Evolutionary conservation across 2,113 vertebrate species (phyloP), one percentile per base, ranked within the genome.

Genomic region (Cairina moschata): DNA sequence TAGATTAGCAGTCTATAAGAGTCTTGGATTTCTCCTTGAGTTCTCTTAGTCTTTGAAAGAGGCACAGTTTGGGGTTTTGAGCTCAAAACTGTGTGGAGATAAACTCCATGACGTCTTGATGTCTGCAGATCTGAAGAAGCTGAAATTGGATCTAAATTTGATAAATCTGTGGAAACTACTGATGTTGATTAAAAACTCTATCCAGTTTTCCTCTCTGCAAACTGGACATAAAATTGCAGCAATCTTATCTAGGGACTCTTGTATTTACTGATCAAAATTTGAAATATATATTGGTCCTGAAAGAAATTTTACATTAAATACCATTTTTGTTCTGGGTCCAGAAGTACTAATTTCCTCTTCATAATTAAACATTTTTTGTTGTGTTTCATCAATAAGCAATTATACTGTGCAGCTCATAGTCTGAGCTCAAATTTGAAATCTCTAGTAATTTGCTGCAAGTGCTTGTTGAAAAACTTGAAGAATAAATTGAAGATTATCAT

Each of bases 391-490:
- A 89, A 28, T 76, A 83, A 80, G 77, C 71, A 89, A 77, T 94
- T 92, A 54, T 6, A 79, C 66, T 69, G 18, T n/a, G 13, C 8
- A 31, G 92, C 55, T 89, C 88, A 22, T 48, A 82, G 83, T 91
- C 91, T 93, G 92, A 88, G 91, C 95, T 96, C 86, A 95, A 86
- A 93, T 74, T 31, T 44, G 52, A 81, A 91, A 88, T 90, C 77
- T 88, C 32, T 79, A 78, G 74, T 67, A 89, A 82, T 93, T 85
- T 94, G 58, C 77, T 88, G 78, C 69, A 96, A 97, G 81, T 92
- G 88, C 65, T 94, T 94, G 75, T 92, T 88, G 84, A 86, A 87
- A 94, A 95, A 62, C 54, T 78, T 56, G 63, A 91, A 84, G 85
- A 92, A 59, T 75, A 88, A 86, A 11, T 90, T 90, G 92, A 46